A percentile compares a stretch with the other conserved stretches of the same genome.
These are phyloP conservation scores for Cheiracanthium punctorium DNA, from an alignment of 2,888 invertebrate species.

Conservation along the genomic window DNA sequence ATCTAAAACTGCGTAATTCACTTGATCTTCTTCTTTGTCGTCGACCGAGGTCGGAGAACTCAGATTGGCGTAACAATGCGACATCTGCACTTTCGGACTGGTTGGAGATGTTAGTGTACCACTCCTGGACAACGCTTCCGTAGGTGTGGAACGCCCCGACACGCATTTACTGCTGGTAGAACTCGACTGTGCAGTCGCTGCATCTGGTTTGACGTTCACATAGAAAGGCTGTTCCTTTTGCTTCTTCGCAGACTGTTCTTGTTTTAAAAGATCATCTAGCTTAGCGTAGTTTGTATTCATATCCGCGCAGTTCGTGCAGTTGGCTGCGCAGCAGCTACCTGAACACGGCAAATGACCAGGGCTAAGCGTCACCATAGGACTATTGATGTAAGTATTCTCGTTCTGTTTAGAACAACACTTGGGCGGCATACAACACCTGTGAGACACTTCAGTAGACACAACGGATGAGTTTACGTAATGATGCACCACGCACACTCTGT, in stretches of 20 bases:
- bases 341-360: conserved; percentile 39
- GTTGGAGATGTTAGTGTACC: conserved; percentile 23
- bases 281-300: conserved; percentile 73
- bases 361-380: conserved; percentile 40
- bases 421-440: conserved; percentile 30
- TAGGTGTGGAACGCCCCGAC: conserved; percentile 51
- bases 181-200: conserved; percentile 24
- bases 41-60: conserved; percentile 21
- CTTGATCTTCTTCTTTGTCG: conserved; percentile 41
- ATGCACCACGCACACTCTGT: conserved; percentile 41
- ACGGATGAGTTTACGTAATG: conserved; percentile 43
- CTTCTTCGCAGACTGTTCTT: conserved; percentile 51
- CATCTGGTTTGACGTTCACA: conserved; percentile 63
- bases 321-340: not conserved
- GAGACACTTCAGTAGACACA: conserved; percentile 19
- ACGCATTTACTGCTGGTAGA: conserved; percentile 47
- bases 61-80: conserved; percentile 50
- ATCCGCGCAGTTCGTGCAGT: conserved; percentile 68
- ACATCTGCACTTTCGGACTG: conserved; percentile 13
- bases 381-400: conserved; percentile 56
- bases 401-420: conserved; percentile 19
- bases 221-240: conserved; percentile 54
- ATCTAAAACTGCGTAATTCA: conserved; percentile 89
- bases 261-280: conserved; percentile 73
- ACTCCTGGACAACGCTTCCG: not conserved